These are phyloP conservation scores for Aporrectodea caliginosa DNA, from an alignment of 1,140 invertebrate species.

Conservation along the genomic window DNA sequence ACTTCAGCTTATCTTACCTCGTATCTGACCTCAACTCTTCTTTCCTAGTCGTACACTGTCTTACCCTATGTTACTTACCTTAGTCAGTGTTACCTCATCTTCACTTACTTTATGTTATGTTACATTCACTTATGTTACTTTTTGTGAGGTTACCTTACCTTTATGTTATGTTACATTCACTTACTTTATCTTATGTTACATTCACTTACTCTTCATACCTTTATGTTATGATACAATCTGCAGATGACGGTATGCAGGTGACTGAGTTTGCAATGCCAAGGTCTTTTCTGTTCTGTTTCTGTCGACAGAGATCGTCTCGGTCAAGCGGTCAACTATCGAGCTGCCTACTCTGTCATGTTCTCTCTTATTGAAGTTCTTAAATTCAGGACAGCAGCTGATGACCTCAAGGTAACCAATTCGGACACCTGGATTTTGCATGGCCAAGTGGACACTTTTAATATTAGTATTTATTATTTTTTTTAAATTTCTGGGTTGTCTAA, in stretches of 20 bases:
- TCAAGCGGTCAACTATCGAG: not conserved
- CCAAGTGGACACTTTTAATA: too few species aligned
- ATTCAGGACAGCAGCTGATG: not conserved
- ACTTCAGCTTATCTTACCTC: too few species aligned
- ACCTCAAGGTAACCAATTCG: not conserved
- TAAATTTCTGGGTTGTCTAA: not conserved
- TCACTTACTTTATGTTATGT: not conserved
- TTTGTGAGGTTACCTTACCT: not conserved
- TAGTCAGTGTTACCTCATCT: too few species aligned
- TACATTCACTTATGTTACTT: not conserved
- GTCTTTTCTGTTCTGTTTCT: too few species aligned
- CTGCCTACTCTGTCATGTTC: not conserved
- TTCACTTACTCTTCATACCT: not conserved
- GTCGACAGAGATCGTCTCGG: not conserved
- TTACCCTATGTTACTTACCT: too few species aligned
- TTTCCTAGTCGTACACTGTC: too few species aligned
- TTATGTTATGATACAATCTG: not conserved
- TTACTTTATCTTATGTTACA: not conserved
- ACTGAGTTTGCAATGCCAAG: too few species aligned
- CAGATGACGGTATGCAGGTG: not conserved
- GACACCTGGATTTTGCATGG: not conserved
- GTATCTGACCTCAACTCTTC: too few species aligned
- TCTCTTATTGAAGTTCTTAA: not conserved
- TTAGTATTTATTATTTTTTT: not conserved
- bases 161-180: not conserved